These are phyloP conservation scores for Brachyhypopomus gauderio DNA, from an alignment of 2,113 vertebrate species.

Conservation along the genomic window DNA sequence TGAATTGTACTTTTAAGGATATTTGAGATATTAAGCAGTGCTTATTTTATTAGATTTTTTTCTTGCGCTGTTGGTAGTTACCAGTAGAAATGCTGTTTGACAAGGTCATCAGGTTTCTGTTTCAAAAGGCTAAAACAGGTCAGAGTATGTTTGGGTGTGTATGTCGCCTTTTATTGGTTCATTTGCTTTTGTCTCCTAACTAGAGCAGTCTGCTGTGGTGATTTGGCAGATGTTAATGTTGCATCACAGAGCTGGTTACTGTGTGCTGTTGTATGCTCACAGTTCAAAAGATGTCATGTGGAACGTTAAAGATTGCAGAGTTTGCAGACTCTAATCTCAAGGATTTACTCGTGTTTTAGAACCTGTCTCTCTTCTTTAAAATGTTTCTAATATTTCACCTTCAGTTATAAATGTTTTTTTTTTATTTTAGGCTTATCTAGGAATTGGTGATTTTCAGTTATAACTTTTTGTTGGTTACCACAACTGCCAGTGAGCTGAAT, in stretches of 20 bases:
- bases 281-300: too few relatives aligned
- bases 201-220: background rate
- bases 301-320: too few relatives aligned
- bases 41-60: background rate
- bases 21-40: background rate
- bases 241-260: too few relatives aligned
- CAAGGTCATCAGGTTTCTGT: slow-evolving; percentile 17
- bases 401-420: too few relatives aligned
- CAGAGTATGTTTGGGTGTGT: background rate
- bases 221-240: background rate
- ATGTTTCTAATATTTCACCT: too few relatives aligned
- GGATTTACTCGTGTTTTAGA: too few relatives aligned
- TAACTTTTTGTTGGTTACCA: background rate
- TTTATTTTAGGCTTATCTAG: too few relatives aligned
- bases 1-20: background rate
- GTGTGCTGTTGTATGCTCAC: too few relatives aligned
- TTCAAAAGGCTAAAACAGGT: background rate
- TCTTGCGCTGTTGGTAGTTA: too few relatives aligned
- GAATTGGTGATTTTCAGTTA: background rate
- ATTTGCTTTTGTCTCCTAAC: background rate
- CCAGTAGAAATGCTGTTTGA: background rate
- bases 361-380: too few relatives aligned
- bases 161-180: background rate
- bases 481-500: background rate
- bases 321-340: too few relatives aligned